Evolutionary conservation across 23 tunicate genomes (phyloP), one percentile per base, ranked within the genome.

Genomic region (Ascidia mentula): DNA sequence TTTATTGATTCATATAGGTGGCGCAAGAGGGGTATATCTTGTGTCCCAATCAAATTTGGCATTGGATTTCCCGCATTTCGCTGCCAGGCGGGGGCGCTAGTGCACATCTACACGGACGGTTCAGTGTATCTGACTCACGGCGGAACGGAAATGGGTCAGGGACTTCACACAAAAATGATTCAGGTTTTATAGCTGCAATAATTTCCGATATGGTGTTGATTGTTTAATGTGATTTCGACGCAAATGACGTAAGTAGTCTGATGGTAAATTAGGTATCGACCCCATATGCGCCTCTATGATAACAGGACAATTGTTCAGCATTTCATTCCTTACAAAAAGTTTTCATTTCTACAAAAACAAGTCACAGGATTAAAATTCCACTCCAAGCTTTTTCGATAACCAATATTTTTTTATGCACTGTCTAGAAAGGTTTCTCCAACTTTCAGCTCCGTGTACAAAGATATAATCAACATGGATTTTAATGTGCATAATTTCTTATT

Each of bases 71-170:
- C 69, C 8, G 78, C 69, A 0, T 70, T 38, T 31, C 74, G 76
- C 38, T 38, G 26, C 80, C 98, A 94, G 76, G 86, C 46, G 20
- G 72, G 86, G n/a, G 85, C 86, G 18, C 30, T 79, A 32, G 90
- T 86, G 45, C 79, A 82, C 20, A 45, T 86, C 31, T 81, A 82
- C 72, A 81, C 45, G 9, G 90, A 86, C 46, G 90, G 90, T 18
- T 40, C 79, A 18, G 90, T 86, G 8, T 45, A 72, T 20, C n/a
- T 86, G 22, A 59, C 86, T 6, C 86, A 86, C 46, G 86, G 90
- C 69, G 90, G 90, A 0, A 82, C 60, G 15, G 90, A 86, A 81
- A 81, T 86, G 86, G 90, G 90, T 8, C 90, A 86, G 36, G 90
- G 90, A 72, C 36, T 86, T 38, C 35, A 82, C 46, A 86, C 90